Evolutionary conservation across 2,113 vertebrate genomes (phyloP).

Genomic region (Psephotus haematonotus): DNA sequence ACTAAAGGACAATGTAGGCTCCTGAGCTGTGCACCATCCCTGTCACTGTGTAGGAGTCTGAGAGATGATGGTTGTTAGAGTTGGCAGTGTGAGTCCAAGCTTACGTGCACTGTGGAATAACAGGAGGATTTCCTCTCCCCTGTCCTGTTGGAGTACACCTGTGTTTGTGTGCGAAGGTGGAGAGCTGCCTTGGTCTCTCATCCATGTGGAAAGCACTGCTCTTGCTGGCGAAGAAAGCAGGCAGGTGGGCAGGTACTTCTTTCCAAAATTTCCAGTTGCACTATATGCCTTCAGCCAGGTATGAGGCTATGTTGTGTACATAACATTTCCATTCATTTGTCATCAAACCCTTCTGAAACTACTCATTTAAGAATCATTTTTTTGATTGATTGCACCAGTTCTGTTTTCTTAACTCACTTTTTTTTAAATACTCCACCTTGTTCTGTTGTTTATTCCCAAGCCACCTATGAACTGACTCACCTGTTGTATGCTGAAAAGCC

Average conservation of each 20-base stretch:
- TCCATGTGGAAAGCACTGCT: not conserved
- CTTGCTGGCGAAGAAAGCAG: not conserved
- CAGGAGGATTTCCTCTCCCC: not conserved
- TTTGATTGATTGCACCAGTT: slow-evolving; percentile 53
- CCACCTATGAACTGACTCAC: slow-evolving; percentile 58
- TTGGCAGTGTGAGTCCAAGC: not conserved
- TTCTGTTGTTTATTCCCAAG: slow-evolving; percentile 55
- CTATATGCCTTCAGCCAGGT: not conserved
- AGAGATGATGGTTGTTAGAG: not conserved
- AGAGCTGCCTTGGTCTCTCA: not conserved
- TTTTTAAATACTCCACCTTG: not conserved
- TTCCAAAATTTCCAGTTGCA: slow-evolving; percentile 38
- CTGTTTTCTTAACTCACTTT: not conserved
- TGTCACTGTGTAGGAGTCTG: not conserved
- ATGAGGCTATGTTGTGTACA: slow-evolving; percentile 18
- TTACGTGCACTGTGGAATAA: not conserved
- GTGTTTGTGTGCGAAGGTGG: not conserved
- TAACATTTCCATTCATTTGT: slow-evolving; percentile 48
- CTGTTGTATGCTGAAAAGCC: slow-evolving; percentile 57
- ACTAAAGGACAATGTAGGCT: not conserved
- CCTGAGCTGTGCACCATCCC: not conserved
- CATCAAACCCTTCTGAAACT: not conserved
- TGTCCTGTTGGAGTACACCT: not conserved
- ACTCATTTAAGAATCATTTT: slow-evolving; percentile 39
- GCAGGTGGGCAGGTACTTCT: slow-evolving; percentile 10